Base-by-base conservation (phyloP, 2,113 vertebrate species). In the Pedetes capensis region DNA sequence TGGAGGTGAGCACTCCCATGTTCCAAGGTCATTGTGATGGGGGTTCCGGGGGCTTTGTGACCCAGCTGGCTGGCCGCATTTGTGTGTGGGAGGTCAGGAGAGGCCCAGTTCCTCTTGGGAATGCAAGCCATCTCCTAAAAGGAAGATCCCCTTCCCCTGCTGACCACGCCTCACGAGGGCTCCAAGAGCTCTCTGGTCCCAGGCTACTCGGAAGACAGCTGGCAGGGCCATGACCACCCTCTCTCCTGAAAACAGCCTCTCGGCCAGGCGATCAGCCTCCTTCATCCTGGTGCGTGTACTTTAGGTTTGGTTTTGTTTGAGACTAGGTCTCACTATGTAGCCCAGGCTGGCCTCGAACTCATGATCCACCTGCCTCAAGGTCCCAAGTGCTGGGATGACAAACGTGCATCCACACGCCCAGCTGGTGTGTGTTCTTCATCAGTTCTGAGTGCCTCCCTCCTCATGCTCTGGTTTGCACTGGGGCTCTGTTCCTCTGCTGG, bases 241-340 rank as follows among this genome's bases (percentile, higher is more conserved):
- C 64, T 96, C 97, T 91, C 97, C 97, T 0, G 97, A 97, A 94
- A 97, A 97, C 69, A 97, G 97, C 91, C 78, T 97, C 37, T 97
- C 97, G 14, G 97, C 96, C 57, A 93, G 85, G 88, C 88, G 53
- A 20, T 97, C 97, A 0, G 97, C 97, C 74, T 97, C 97, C 91
- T 97, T 96, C 91, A 97, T 97, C 91, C 91, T 97, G 97, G 97
- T 97, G 29, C 9, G 95, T 92, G 82, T 23, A 7, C 23, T 59
- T 27, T n/a, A n/a, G n/a, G 22, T 32, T 57, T 23, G 27, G 29
- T 84, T 29, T 84, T n/a, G 37, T 42, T 74, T 47, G 39, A 44
- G 7, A n/a, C 32, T n/a, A 42, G 39, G 39, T 59, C 32, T 75
- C 42, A 27, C 86, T 49, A 8, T n/a, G 69, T 3, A 23, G 20